Conservation (phyloP, 2,113 vertebrate genomes). For the Carassius carassius region DNA sequence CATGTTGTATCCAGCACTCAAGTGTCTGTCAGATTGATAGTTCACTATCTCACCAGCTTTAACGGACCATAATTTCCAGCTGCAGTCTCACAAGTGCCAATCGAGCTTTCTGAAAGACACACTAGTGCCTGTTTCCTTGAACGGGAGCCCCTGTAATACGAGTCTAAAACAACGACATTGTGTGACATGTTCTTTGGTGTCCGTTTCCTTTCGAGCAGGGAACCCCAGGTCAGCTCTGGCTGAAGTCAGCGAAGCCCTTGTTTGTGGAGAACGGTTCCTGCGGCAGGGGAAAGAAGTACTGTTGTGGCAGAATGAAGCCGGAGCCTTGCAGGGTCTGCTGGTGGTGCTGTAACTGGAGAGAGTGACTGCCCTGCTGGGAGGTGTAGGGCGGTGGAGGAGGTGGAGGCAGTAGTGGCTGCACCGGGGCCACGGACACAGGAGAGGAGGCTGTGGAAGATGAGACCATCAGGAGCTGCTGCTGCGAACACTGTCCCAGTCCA, state of each 20-base stretch:
- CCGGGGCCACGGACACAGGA: constrained; percentile 43
- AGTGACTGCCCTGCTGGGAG: constrained; percentile 68
- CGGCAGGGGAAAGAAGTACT: constrained; percentile 88
- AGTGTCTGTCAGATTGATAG: constrained; percentile 22
- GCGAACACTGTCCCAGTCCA: constrained; percentile 59
- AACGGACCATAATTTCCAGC: neutral
- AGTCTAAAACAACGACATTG: constrained; percentile 29
- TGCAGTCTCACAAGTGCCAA: neutral
- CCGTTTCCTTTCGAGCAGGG: neutral
- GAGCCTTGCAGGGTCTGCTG: constrained; percentile 76
- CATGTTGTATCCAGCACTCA: neutral
- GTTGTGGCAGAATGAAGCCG: constrained; percentile 84
- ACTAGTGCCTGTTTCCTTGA: constrained; percentile 6
- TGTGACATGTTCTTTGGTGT: constrained; percentile 19
- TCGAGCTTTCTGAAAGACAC: constrained; percentile 22
- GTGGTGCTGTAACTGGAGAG: constrained; percentile 67
- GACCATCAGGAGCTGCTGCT: constrained; percentile 53
- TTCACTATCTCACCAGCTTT: neutral
- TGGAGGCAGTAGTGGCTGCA: constrained; percentile 66
- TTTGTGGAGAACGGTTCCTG: constrained; percentile 80
- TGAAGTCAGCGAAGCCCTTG: constrained; percentile 87
- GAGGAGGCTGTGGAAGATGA: constrained; percentile 66
- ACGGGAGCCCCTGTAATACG: neutral
- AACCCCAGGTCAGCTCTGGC: constrained; percentile 80
- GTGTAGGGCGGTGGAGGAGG: constrained; percentile 85